Percentiles rank a stretch among this genome's conserved stretches.
These are phyloP conservation scores for Scomber colias DNA, from an alignment of 2,113 vertebrate genomes.

Conservation along the genomic window DNA sequence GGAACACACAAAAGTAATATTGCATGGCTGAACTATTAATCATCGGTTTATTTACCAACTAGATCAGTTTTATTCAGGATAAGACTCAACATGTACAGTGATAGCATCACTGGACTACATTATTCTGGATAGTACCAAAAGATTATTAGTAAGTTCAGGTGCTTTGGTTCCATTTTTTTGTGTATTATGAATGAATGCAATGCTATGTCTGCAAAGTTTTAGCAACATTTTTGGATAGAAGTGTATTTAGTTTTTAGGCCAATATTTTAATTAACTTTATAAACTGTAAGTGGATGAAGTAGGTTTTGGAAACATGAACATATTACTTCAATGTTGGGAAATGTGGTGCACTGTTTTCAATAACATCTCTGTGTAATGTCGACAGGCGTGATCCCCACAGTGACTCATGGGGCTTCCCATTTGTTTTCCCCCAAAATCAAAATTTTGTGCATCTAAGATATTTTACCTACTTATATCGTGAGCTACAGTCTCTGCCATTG, in stretches of 20 bases:
- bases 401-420: conserved; percentile 69
- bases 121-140: not conserved
- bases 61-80: not conserved
- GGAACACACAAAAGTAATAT: conserved; percentile 4
- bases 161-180: not conserved
- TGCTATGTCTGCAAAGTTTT: conserved; percentile 1
- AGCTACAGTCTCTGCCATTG: not conserved
- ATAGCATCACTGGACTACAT: not conserved
- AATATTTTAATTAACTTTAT: not conserved
- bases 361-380: conserved; percentile 11
- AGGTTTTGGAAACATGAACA: not conserved
- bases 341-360: conserved; percentile 39
- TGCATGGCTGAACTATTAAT: not conserved
- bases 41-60: not conserved
- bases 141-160: not conserved
- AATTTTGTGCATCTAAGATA: conserved; percentile 5
- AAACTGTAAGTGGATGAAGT: not conserved
- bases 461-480: not conserved
- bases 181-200: not conserved
- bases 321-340: conserved; percentile 4
- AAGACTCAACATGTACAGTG: not conserved
- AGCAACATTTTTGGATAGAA: not conserved
- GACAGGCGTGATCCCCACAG: conserved; percentile 25
- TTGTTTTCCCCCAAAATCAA: conserved; percentile 43
- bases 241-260: not conserved